A percentile compares a stretch with the other conserved stretches of the same genome.
phyloP scores from a whole-genome alignment of 2,797 vertebrate genomes.

The Pogoniulus pusillus region DNA sequence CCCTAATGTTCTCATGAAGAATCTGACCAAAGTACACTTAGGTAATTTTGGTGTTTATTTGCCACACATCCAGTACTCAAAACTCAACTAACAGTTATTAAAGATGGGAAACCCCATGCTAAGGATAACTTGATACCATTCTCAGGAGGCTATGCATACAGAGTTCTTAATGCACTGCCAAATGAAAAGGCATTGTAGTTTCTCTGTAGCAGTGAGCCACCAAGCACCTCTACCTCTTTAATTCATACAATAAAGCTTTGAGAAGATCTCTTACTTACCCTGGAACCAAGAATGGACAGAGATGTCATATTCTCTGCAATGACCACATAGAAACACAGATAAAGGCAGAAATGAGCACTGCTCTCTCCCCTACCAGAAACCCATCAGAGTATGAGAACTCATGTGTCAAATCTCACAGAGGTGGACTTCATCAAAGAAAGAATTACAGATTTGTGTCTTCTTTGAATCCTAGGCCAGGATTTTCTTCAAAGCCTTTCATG shows the following conservation, averaged over 20 bases:
- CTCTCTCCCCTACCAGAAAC: too few species aligned
- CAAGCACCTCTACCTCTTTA: not conserved
- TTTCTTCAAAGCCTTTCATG: constrained; percentile 23
- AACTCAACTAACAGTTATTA: not conserved
- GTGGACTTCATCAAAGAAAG: not conserved
- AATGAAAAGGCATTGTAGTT: not conserved
- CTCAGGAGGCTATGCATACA: rapidly evolving
- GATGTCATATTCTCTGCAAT: not conserved
- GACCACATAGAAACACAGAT: not conserved
- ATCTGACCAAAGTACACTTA: not conserved
- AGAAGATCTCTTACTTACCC: not conserved
- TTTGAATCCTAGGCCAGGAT: not conserved
- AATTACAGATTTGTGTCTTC: not conserved
- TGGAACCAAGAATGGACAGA: not conserved
- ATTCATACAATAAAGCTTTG: not conserved
- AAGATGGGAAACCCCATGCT: not conserved
- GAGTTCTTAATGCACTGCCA: not conserved
- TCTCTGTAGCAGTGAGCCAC: not conserved
- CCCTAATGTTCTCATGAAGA: not conserved
- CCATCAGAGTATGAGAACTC: not conserved
- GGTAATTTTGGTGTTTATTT: not conserved
- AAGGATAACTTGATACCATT: too few species aligned
- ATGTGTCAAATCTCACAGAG: not conserved
- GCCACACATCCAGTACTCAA: not conserved
- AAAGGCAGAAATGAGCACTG: constrained; percentile 10